phyloP scores from a whole-genome alignment of 2,113 vertebrate species.

The Gambusia affinis region DNA sequence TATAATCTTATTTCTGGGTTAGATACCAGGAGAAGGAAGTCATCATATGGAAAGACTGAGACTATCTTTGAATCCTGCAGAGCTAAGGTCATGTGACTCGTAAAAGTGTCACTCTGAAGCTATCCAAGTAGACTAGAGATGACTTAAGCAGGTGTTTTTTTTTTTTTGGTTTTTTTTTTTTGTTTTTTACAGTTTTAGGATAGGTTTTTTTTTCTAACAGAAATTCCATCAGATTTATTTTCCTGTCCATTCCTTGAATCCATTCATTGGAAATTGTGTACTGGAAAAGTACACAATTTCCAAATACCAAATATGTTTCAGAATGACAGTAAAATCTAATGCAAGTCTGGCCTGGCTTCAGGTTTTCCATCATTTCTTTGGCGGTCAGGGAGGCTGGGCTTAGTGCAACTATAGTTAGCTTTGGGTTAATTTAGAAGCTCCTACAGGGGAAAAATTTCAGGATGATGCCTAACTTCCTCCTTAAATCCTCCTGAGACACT shows the following conservation, averaged over 20 bases:
- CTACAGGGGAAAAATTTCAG: conserved; percentile 22
- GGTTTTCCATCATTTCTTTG: conserved; percentile 9
- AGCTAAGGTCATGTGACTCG: conserved; percentile 45
- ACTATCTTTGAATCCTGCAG: conserved; percentile 22
- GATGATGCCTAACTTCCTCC: conserved; percentile 14
- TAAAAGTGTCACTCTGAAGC: conserved; percentile 8
- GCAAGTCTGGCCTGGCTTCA: conserved; percentile 3
- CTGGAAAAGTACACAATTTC: not conserved
- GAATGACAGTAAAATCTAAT: not conserved
- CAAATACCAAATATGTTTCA: not conserved
- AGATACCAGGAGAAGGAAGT: conserved; percentile 49
- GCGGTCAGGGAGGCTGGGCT: conserved; percentile 29
- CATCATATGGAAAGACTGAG: conserved; percentile 39
- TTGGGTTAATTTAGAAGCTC: conserved; percentile 58
- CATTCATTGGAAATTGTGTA: no score
- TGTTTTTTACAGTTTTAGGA: conserved; percentile 34
- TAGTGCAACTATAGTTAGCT: conserved; percentile 26
- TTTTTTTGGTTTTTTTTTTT: not conserved
- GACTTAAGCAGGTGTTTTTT: conserved; percentile 42
- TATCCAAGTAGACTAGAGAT: not conserved
- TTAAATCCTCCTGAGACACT: not conserved
- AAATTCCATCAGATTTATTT: not conserved
- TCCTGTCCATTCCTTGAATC: no score
- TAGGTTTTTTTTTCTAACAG: not conserved
- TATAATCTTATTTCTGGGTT: conserved; percentile 38